phyloP scores from a whole-genome alignment of 2,113 vertebrate species.

The Myiozetetes cayanensis region DNA sequence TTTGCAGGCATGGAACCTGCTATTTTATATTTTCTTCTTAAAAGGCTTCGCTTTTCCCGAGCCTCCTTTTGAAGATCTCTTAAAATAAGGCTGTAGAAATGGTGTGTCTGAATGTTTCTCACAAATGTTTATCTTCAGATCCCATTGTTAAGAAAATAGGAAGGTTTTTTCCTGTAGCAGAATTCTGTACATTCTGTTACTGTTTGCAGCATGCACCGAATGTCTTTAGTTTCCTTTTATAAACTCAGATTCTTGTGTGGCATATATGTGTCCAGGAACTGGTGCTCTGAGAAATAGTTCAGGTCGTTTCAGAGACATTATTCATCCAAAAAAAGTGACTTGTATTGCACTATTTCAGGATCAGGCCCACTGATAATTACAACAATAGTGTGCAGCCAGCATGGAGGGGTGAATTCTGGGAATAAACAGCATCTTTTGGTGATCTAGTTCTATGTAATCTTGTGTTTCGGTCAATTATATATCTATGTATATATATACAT shows the following conservation, averaged over 20 bases:
- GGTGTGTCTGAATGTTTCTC: neutral
- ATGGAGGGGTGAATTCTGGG: neutral
- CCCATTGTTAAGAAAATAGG: neutral
- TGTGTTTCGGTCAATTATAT: neutral
- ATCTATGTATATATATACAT: neutral
- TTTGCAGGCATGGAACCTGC: neutral
- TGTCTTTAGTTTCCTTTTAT: neutral
- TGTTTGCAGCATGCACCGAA: neutral
- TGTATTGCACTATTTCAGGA: neutral
- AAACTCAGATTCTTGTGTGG: neutral
- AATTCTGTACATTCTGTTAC: neutral
- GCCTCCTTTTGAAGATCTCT: neutral
- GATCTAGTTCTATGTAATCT: neutral
- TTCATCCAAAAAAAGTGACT: neutral
- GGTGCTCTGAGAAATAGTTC: neutral
- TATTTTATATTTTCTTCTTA: conserved; percentile 14
- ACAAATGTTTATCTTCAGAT: neutral
- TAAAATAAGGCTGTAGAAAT: neutral
- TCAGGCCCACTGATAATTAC: neutral
- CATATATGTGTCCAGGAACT: neutral
- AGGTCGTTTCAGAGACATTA: neutral
- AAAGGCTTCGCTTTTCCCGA: conserved; percentile 3
- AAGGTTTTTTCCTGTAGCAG: neutral
- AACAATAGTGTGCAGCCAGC: neutral
- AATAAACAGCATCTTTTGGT: neutral